Evolutionary conservation across 2,797 vertebrate genomes (phyloP).

Genomic region (Tenualosa ilisha): DNA sequence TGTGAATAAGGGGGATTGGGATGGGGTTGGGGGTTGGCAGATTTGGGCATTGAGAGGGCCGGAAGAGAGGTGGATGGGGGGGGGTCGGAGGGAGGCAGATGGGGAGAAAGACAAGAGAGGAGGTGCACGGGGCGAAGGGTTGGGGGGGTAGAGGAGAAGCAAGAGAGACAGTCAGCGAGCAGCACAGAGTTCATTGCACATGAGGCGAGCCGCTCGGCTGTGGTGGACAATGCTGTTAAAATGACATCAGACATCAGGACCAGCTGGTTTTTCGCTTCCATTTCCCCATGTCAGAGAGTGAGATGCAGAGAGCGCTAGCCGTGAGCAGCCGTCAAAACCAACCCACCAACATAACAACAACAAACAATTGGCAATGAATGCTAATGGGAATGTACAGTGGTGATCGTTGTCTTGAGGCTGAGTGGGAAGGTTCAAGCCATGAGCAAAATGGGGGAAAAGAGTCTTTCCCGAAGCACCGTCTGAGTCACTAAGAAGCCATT

Average conservation of each 20-base stretch:
- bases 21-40: background rate
- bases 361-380: background rate
- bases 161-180: slow-evolving; percentile 2
- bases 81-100: background rate
- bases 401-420: background rate
- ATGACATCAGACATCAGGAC: slow-evolving; percentile 16
- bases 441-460: slow-evolving; percentile 19
- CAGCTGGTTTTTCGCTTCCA: background rate
- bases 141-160: background rate
- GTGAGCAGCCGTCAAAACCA: background rate
- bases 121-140: background rate
- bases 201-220: background rate
- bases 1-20: background rate
- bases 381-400: slow-evolving; percentile 10
- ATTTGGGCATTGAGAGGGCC: background rate
- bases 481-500: background rate
- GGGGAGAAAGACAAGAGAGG: background rate
- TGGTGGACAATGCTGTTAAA: background rate
- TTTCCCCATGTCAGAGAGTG: background rate
- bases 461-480: background rate
- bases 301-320: background rate
- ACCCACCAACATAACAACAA: background rate
- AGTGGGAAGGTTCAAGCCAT: background rate
- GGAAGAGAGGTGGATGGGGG: too few relatives aligned
- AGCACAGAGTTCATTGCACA: slow-evolving; percentile 2